Base-by-base conservation (phyloP, 2,113 vertebrate genomes). In the Sphyrna mokarran region DNA sequence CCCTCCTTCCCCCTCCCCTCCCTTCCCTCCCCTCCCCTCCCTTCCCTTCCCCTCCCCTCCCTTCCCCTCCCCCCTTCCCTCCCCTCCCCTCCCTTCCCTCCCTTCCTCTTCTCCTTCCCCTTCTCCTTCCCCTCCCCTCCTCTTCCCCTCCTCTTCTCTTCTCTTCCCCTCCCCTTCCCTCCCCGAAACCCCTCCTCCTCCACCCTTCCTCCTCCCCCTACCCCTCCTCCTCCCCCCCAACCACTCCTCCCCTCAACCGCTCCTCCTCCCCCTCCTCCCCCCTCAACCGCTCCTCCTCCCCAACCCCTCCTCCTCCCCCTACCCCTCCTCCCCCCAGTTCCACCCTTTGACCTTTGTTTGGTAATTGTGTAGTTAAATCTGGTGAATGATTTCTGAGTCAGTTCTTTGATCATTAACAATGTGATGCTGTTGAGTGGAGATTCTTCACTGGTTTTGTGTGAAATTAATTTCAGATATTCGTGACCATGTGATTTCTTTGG, bases 1-100 rank as follows among this genome's bases (percentile, higher is more conserved):
- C 26, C 0, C 9, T 11, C 76, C 9, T n/a, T 0, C 26, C 1
- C 29, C 0, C 76, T 2, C 29, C 33, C 33, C 0, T 9, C 1
- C 76, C 33, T 1, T 7, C 76, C 0, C 26, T 2, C 76, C 0
- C 29, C 26, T 33, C 26, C 8, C 26, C 33, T 8, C 1, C 8
- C 29, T 7, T 8, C 29, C 29, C 76, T 2, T 33, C 10, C 26
- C 0, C 26, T 29, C 23, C 61, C 61, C 8, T 0, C 61, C 11
- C n/a, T n/a, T n/a, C n/a, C 11, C 29, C 0, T 10, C 76, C 76
- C 76, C 33, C n/a, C 33, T 8, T 9, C 8, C 29, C 29, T 8
- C 29, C 29, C 76, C 10, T 33, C 10, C 26, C 0, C 26, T 29
- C 23, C 61, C 61, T 63, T 0, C 61, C 11, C 29, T 0, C 76